Evolutionary conservation across 1,140 invertebrate species (phyloP), one percentile per base, ranked within the genome.

Genomic region (Trialeurodes vaporariorum): DNA sequence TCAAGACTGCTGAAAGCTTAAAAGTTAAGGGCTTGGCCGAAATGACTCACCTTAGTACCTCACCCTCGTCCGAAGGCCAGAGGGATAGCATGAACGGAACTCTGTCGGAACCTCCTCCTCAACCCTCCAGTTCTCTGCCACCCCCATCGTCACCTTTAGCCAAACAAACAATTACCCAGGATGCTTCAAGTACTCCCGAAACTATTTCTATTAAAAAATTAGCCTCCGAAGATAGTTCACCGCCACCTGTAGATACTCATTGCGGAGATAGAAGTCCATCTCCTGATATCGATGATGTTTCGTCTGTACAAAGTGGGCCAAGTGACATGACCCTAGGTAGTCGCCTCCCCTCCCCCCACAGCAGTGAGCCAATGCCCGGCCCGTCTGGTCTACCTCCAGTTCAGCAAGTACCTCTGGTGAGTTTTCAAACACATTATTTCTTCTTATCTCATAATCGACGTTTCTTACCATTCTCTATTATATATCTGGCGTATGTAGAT

Each of bases 1-100:
- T 96, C 71, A 94, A 93, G 81, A 94, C 92, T 74, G 93, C 93
- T 71, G 92, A 94, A 82, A 93, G 91, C 77, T 85, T 96, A 59
- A 92, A 94, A 80, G 88, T 91, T 67, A 92, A 93, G 81, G 92
- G 93, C 75, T 82, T 96, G 74, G 91, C 92, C 78, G 92, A 94
- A 81, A 93, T 92, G 89, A 92, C 89, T 73, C 89, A 89, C 61
- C 65, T 64, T 22, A 65, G 34, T 40, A 26, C 17, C 49, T 66
- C 63, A 40, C 59, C 67, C 21, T 69, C 68, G 58, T 64, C 70
- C 26, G 73, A 73, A 27, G 65, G 72, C 25, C 72, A 74, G 12
- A 67, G 69, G 34, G 72, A 72, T 2, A 27, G 70, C 13, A 17
- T 27, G 23, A 24, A 5, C 2, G 62, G 27, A 17, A 27, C 25